Evolutionary conservation across 2,888 invertebrate genomes (phyloP).

Genomic region (Anticlea derivata): DNA sequence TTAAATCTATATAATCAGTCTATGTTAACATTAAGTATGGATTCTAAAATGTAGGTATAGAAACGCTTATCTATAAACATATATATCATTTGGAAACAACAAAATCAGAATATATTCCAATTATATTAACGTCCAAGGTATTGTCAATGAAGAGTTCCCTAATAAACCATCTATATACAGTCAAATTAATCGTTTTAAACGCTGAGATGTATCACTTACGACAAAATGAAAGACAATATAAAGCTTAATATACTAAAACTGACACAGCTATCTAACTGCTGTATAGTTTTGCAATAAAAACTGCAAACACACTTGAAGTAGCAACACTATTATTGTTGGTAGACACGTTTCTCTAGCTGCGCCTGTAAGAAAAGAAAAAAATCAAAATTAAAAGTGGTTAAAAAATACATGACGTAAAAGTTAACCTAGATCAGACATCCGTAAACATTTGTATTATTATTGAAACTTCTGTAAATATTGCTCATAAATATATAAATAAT

Average conservation of each 20-base stretch:
- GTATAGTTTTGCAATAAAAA: constrained; percentile 64
- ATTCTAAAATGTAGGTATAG: constrained; percentile 29
- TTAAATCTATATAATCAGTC: constrained; percentile 72
- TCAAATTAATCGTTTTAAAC: constrained; percentile 44
- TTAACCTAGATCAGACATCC: too few relatives aligned
- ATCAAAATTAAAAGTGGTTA: too few relatives aligned
- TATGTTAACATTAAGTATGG: constrained; percentile 60
- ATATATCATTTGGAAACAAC: constrained; percentile 14
- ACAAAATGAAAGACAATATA: constrained; percentile 37
- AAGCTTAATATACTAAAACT: constrained; percentile 5
- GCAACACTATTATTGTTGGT: constrained; percentile 65
- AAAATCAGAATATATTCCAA: constrained; percentile 28
- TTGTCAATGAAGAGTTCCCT: constrained; percentile 25
- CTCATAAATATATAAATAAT: too few relatives aligned
- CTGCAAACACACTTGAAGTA: constrained; percentile 65
- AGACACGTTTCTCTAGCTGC: constrained; percentile 66
- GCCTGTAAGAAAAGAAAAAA: constrained; percentile 44
- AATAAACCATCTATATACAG: constrained; percentile 16
- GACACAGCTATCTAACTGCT: constrained; percentile 70
- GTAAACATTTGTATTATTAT: too few relatives aligned
- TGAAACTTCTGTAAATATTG: too few relatives aligned
- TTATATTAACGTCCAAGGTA: constrained; percentile 29
- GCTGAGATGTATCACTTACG: constrained; percentile 45
- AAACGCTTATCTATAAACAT: constrained; percentile 25
- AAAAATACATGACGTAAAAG: too few relatives aligned